These are phyloP conservation scores for Lindbergichthys nudifrons DNA, from an alignment of 2,797 vertebrate genomes.

Conservation along the genomic window DNA sequence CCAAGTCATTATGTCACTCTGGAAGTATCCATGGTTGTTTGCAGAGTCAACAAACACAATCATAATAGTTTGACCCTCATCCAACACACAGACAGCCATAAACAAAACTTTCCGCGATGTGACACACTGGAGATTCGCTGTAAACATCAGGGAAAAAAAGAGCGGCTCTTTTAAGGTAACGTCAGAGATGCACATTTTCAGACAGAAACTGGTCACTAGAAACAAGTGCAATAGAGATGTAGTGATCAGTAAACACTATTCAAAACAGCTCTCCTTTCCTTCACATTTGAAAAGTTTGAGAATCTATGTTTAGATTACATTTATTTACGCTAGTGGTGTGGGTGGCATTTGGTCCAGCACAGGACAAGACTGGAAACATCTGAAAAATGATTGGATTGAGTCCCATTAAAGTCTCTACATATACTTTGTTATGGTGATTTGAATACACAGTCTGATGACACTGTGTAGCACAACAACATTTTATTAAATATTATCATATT, in stretches of 20 bases:
- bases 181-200: slow-evolving; percentile 22
- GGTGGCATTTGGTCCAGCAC: background rate
- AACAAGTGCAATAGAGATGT: background rate
- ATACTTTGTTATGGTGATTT: background rate
- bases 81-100: slow-evolving; percentile 40
- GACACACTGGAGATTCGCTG: slow-evolving; percentile 13
- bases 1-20: slow-evolving; percentile 67
- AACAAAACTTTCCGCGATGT: slow-evolving; percentile 50
- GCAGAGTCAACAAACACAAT: slow-evolving; percentile 67
- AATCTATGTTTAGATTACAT: background rate
- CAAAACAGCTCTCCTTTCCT: background rate
- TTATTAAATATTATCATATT: slow-evolving; percentile 14
- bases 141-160: slow-evolving; percentile 12
- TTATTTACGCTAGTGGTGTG: background rate
- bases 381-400: background rate
- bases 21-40: slow-evolving; percentile 62
- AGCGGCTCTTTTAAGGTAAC: background rate
- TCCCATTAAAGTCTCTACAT: background rate
- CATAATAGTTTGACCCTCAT: slow-evolving; percentile 47
- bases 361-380: background rate
- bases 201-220: slow-evolving; percentile 1
- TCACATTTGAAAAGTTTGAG: background rate
- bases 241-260: background rate
- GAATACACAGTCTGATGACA: background rate
- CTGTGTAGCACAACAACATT: slow-evolving; percentile 7